phyloP scores from a whole-genome alignment of 2,797 vertebrate species.

The Sphenopsis melanotis region DNA sequence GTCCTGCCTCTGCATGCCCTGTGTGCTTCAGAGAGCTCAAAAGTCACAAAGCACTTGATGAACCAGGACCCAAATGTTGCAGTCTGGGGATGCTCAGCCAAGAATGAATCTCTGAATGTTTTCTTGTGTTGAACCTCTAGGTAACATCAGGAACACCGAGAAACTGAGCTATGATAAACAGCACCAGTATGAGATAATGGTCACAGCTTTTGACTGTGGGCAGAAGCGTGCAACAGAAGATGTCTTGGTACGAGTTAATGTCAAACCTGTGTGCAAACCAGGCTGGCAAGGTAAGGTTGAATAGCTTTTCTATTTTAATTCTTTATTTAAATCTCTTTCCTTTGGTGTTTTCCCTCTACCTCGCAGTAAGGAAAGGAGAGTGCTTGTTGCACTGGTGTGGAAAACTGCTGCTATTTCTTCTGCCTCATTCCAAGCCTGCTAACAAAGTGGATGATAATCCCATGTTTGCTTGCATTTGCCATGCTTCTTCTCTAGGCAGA shows the following conservation, averaged over 20 bases:
- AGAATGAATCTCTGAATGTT: neutral
- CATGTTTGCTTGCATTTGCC: neutral
- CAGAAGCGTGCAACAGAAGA: conserved; percentile 87
- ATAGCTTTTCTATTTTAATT: neutral
- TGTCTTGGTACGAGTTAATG: conserved; percentile 85
- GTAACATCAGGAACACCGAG: conserved; percentile 95
- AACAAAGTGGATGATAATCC: neutral
- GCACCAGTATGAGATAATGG: conserved; percentile 90
- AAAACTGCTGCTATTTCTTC: neutral
- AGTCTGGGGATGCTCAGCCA: neutral
- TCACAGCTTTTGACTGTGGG: conserved; percentile 93
- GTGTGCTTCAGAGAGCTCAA: neutral
- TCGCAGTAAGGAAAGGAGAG: neutral
- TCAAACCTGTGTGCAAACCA: conserved; percentile 95
- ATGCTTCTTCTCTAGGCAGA: neutral
- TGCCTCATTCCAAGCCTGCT: neutral
- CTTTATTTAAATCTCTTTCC: neutral
- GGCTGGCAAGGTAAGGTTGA: conserved; percentile 92
- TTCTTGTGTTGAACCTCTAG: conserved; percentile 64
- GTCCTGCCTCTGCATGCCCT: neutral
- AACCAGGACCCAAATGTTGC: neutral
- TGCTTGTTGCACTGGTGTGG: neutral
- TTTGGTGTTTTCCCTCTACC: neutral
- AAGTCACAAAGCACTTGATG: neutral
- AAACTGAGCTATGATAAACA: conserved; percentile 90